These are phyloP conservation scores for Petroica traversi DNA, from an alignment of 2,113 vertebrate species.

Conservation along the genomic window DNA sequence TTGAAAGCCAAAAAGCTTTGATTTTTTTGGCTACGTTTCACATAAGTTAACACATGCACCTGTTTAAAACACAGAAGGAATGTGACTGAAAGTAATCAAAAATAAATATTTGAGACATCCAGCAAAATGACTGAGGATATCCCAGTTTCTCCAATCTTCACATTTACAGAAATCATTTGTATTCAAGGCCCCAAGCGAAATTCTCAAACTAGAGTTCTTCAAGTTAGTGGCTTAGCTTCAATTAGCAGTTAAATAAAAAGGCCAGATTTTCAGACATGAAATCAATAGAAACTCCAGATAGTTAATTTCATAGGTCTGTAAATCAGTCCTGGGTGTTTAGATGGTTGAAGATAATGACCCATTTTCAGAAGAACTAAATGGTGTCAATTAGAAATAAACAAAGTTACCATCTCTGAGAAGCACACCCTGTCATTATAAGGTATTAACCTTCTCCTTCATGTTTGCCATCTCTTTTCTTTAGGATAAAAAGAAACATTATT, in stretches of 20 bases:
- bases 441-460: not conserved
- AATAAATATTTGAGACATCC: not conserved
- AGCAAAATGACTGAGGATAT: not conserved
- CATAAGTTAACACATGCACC: not conserved
- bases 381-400: not conserved
- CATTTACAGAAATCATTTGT: not conserved
- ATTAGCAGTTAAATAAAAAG: not conserved
- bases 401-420: not conserved
- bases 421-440: not conserved
- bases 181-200: not conserved
- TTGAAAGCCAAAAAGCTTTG: not conserved
- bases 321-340: not conserved
- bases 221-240: not conserved
- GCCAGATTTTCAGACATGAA: not conserved
- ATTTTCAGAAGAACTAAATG: conserved; percentile 18
- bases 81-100: not conserved
- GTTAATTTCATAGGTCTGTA: not conserved
- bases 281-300: conserved; percentile 32
- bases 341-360: not conserved
- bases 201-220: not conserved
- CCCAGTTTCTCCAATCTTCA: not conserved
- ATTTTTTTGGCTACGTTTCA: not conserved
- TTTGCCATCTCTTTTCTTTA: not conserved
- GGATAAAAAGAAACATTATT: not conserved
- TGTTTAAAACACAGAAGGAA: not conserved